Conservation (phyloP, 2,113 vertebrate species). For the Callorhinus ursinus region DNA sequence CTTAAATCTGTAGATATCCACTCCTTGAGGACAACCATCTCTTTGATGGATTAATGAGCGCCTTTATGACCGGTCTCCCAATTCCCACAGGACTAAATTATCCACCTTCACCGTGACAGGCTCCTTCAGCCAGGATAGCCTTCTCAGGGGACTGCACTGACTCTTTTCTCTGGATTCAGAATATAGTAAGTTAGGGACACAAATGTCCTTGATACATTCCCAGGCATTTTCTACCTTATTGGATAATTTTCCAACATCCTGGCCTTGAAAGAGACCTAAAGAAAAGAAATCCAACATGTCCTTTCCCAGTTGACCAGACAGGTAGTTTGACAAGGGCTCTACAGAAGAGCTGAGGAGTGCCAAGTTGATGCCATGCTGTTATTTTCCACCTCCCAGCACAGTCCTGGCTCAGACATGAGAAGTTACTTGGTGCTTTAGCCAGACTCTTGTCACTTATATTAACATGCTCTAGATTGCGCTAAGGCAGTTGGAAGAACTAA, state of each 20-base stretch:
- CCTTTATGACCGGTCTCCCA: neutral
- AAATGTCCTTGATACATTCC: neutral
- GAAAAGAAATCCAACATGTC: neutral
- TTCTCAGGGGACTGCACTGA: neutral
- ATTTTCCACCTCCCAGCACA: neutral
- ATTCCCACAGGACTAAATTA: neutral
- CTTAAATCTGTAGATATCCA: neutral
- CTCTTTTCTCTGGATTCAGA: neutral
- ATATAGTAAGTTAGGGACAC: neutral
- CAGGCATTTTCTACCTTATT: neutral
- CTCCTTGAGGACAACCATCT: neutral
- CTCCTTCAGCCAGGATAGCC: neutral
- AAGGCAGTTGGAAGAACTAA: neutral
- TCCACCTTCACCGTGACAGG: neutral
- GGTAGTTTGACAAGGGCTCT: neutral
- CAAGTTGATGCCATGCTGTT: neutral
- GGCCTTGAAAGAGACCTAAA: neutral
- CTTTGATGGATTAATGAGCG: neutral
- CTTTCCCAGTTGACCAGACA: neutral
- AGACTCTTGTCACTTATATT: neutral
- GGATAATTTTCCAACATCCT: neutral
- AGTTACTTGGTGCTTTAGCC: neutral
- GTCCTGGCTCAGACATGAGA: neutral
- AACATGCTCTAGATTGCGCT: neutral
- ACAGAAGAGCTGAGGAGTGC: neutral